Conservation (phyloP, 2,888 invertebrate species). For the Himalopsyche kuldschensis region DNA sequence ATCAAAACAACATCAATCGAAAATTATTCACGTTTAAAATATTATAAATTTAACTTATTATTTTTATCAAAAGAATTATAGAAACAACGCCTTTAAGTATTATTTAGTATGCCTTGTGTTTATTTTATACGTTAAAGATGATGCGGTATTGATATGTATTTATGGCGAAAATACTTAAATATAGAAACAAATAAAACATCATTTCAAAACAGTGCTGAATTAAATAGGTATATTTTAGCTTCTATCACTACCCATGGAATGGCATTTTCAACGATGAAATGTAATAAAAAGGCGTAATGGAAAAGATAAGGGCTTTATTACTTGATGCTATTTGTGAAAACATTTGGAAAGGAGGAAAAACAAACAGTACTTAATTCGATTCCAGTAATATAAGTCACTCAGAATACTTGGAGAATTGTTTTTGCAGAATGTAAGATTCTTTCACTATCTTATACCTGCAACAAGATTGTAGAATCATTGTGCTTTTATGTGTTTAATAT, state of each 20-base stretch:
- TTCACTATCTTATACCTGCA: neutral
- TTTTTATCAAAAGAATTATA: too few species aligned
- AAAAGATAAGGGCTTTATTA: neutral
- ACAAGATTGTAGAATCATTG: neutral
- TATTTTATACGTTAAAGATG: too few species aligned
- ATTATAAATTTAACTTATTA: too few species aligned
- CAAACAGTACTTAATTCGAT: neutral
- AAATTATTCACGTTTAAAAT: too few species aligned
- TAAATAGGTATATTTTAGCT: neutral
- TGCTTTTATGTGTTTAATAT: neutral
- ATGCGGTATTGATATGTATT: too few species aligned
- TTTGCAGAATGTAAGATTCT: neutral
- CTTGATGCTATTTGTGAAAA: neutral
- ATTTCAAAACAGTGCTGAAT: neutral
- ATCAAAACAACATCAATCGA: too few species aligned
- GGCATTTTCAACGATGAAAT: neutral
- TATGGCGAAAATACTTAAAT: too few species aligned
- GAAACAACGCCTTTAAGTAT: too few species aligned
- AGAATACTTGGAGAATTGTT: neutral
- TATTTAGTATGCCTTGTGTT: too few species aligned
- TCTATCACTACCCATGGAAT: neutral
- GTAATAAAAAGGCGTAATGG: neutral
- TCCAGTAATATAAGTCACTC: neutral
- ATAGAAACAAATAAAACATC: too few species aligned
- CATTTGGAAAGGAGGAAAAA: neutral